Conservation (phyloP, 2,113 vertebrate genomes). For the Peromyscus maniculatus region DNA sequence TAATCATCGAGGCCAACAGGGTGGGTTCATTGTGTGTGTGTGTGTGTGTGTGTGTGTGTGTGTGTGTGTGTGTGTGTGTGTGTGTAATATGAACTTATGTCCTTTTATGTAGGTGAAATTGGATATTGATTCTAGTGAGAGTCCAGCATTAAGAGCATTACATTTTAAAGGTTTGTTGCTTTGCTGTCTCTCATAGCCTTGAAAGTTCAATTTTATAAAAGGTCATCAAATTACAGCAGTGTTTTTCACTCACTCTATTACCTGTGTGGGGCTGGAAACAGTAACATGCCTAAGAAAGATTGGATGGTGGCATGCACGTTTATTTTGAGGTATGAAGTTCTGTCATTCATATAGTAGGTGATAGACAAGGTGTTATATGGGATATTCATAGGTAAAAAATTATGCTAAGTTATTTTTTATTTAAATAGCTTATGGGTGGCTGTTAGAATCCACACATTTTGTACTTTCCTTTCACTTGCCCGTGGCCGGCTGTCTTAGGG, state of each 20-base stretch:
- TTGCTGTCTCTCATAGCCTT: neutral
- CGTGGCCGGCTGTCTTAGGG: neutral
- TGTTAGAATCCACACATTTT: neutral
- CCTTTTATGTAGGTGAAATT: conserved; percentile 53
- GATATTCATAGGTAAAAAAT: neutral
- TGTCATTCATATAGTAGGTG: neutral
- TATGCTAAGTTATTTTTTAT: conserved; percentile 35
- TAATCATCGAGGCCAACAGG: neutral
- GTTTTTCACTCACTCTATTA: conserved; percentile 27
- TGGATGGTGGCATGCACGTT: neutral
- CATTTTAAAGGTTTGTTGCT: conserved; percentile 28
- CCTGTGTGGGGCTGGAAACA: neutral
- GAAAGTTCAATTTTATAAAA: conserved; percentile 50
- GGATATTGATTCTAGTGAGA: conserved; percentile 64
- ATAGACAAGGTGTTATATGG: neutral
- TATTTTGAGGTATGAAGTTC: neutral
- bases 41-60: neutral
- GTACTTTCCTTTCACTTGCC: conserved; percentile 10
- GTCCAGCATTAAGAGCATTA: conserved; percentile 9
- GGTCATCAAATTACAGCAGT: neutral
- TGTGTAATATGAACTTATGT: neutral
- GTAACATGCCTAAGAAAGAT: neutral
- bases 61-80: neutral
- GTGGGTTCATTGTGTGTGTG: neutral
- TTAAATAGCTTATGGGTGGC: neutral